Evolutionary conservation across 1,140 invertebrate species (phyloP), one percentile per base, ranked within the genome.

Genomic region (Nomia melanderi): DNA sequence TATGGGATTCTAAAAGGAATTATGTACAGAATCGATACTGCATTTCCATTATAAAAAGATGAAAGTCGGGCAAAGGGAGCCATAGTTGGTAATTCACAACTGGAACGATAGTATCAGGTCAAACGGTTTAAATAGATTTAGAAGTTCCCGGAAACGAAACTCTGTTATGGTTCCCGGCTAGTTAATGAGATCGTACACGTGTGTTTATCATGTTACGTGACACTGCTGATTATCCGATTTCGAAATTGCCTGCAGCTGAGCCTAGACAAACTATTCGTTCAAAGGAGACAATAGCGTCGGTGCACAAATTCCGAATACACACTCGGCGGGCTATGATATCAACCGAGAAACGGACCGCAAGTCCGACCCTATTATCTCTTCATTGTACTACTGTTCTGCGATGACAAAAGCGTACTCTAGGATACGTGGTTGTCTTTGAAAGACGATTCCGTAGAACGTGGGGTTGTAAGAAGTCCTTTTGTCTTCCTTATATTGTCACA

Each of bases 241-340:
- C 64, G 54, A 60, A 83, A 77, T 72, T 76, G 44, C 44, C 67
- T 31, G 25, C 14, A 39, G 31, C n/a, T n/a, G 9, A 0, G 50
- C 12, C 20, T 44, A 59, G 81, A 63, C 71, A 60, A 83, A 77
- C 77, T 77, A 80, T 79, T 83, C 76, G 72, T 69, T 79, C 41
- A 12, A 47, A 39, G 25, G 54, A 36, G 69, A 84, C 81, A 83
- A 84, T 84, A 23, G 77, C 33, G 23, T 11, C 53, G 57, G 29
- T n/a, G n/a, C 25, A 41, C 36, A 56, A 72, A 69, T 84, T 83
- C 69, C 70, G 60, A 17, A 44, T 44, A 17, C 72, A 69, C 66
- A 80, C 67, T 41, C 65, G 9, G 25, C 41, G 39, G 56, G 36
- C 50, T 67, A 47, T 25, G 76, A 79, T 83, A 56, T 59, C 41